Evolutionary conservation across 2,797 vertebrate genomes (phyloP).

Genomic region (Clarias fuscus): DNA sequence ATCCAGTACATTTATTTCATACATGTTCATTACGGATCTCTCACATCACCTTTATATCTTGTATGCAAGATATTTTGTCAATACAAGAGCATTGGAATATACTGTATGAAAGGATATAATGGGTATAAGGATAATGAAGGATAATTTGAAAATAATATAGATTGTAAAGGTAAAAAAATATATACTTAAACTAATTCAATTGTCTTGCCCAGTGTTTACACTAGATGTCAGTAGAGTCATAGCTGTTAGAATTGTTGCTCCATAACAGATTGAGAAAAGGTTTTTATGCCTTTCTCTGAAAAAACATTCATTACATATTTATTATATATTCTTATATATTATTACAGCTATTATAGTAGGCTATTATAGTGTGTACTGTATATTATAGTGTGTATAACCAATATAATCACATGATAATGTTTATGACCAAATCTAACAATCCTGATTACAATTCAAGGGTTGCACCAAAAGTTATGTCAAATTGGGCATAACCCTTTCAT

Average conservation of each 20-base stretch:
- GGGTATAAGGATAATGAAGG: not conserved
- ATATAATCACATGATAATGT: not conserved
- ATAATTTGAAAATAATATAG: not conserved
- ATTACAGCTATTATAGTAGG: too few relatives aligned
- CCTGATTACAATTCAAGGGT: not conserved
- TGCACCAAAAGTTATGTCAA: too few relatives aligned
- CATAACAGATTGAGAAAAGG: not conserved
- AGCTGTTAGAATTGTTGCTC: not conserved
- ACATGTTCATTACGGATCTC: too few relatives aligned
- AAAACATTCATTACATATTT: not conserved
- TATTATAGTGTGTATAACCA: not conserved
- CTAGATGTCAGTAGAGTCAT: constrained; percentile 6
- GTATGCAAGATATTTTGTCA: not conserved
- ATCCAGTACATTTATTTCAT: not conserved
- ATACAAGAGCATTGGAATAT: too few relatives aligned
- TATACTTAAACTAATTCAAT: not conserved
- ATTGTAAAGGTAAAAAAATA: not conserved
- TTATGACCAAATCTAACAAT: not conserved
- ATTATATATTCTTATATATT: too few relatives aligned
- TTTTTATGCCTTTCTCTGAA: not conserved
- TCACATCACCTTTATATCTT: not conserved
- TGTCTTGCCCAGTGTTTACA: not conserved
- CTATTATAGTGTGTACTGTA: too few relatives aligned
- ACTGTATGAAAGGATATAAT: too few relatives aligned
- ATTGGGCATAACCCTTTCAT: too few relatives aligned